A percentile compares a stretch with the other conserved stretches of the same genome.
These are phyloP conservation scores for Griposia aprilina DNA, from an alignment of 2,888 invertebrate genomes.

Conservation along the genomic window DNA sequence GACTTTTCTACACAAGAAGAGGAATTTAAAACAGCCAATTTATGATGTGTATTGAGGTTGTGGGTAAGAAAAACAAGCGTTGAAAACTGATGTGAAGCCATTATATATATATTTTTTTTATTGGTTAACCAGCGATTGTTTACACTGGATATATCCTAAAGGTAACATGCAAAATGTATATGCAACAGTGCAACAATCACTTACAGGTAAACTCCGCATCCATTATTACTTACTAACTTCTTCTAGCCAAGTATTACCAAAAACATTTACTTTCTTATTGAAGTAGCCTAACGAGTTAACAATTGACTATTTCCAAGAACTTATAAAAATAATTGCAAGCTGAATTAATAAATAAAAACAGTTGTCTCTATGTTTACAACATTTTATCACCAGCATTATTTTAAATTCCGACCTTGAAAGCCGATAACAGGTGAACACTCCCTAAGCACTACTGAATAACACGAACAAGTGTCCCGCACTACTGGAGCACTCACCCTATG, in stretches of 20 bases:
- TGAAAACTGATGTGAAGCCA: background rate
- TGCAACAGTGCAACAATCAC: too few species aligned
- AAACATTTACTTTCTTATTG: background rate
- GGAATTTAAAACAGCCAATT: background rate
- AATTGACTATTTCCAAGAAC: background rate
- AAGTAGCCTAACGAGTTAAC: background rate
- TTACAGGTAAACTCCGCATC: too few species aligned
- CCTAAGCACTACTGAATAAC: conserved; percentile 55
- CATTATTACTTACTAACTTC: background rate
- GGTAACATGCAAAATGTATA: too few species aligned
- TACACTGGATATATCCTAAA: too few species aligned
- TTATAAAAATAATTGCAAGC: background rate
- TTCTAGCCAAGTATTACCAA: background rate
- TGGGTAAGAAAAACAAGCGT: too few species aligned
- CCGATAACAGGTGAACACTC: conserved; percentile 62
- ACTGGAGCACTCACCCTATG: conserved; percentile 73
- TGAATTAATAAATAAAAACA: conserved; percentile 24
- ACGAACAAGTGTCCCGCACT: conserved; percentile 59
- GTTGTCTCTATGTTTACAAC: conserved; percentile 1
- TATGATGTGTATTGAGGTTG: background rate
- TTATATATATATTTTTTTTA: too few species aligned
- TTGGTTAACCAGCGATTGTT: too few species aligned
- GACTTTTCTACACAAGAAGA: background rate
- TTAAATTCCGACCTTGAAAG: conserved; percentile 38
- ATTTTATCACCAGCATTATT: conserved; percentile 19